A percentile compares a stretch with the other conserved stretches of the same genome.
Conservation (phyloP, 2,113 vertebrate species). For the Crotalus horridus region DNA sequence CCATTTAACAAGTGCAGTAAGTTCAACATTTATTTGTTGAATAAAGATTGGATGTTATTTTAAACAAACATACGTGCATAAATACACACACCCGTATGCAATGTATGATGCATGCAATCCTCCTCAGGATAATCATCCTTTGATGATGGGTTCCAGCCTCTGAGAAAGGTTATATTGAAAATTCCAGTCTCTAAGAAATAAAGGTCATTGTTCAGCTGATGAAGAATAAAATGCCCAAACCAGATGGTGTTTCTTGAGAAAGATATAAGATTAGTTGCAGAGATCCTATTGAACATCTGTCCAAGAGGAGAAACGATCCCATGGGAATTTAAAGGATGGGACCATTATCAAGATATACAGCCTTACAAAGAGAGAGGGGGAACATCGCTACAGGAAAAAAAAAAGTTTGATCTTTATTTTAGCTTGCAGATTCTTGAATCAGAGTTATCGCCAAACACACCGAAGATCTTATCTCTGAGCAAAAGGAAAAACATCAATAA, state of each 20-base stretch:
- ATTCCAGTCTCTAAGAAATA: conserved; percentile 4
- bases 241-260: conserved; percentile 23
- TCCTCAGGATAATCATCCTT: background rate
- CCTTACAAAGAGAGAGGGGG: conserved; percentile 1
- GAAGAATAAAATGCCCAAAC: conserved; percentile 8
- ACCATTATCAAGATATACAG: conserved; percentile 23
- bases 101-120: background rate
- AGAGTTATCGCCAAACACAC: background rate
- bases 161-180: background rate
- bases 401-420: background rate
- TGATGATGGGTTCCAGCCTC: background rate
- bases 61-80: background rate
- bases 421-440: background rate
- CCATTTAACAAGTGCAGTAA: background rate
- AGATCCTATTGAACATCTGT: conserved; percentile 28
- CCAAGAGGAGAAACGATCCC: conserved; percentile 12
- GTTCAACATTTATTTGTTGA: background rate
- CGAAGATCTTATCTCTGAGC: background rate
- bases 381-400: background rate
- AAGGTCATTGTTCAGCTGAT: conserved; percentile 1
- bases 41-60: background rate
- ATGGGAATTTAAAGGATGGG: conserved; percentile 2
- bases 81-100: background rate
- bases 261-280: conserved; percentile 14
- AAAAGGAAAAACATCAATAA: background rate